phyloP scores from a whole-genome alignment of 2,113 vertebrate genomes.

The Chaetodon auriga region DNA sequence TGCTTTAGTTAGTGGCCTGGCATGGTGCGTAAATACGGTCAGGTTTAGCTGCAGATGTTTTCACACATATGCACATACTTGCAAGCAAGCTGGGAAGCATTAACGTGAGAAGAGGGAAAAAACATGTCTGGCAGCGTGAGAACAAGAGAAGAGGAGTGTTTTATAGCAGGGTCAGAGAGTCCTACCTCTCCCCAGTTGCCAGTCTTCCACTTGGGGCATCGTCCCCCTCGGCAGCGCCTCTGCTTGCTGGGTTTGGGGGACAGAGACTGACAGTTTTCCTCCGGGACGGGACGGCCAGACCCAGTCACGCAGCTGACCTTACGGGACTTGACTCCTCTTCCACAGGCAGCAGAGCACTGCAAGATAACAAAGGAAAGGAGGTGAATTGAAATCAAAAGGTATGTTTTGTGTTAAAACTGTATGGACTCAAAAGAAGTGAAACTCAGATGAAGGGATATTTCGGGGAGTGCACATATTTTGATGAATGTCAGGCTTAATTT shows the following conservation, averaged over 20 bases:
- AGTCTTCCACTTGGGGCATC: constrained; percentile 94
- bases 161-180: constrained; percentile 30
- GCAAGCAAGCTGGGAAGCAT: constrained; percentile 52
- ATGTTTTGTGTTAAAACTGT: constrained; percentile 8
- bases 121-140: constrained; percentile 54
- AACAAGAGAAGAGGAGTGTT: constrained; percentile 42
- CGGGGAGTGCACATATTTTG: background rate
- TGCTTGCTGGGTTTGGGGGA: constrained; percentile 88
- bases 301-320: constrained; percentile 91
- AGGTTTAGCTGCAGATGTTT: constrained; percentile 50
- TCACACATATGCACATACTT: constrained; percentile 46
- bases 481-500: constrained; percentile 7
- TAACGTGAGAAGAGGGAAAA: constrained; percentile 23
- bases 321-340: constrained; percentile 91
- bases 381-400: constrained; percentile 22
- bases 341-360: constrained; percentile 95
- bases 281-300: constrained; percentile 88
- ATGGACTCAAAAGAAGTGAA: background rate
- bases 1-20: constrained; percentile 46
- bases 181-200: constrained; percentile 95
- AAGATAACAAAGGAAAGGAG: constrained; percentile 66
- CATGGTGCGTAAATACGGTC: constrained; percentile 35
- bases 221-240: constrained; percentile 91
- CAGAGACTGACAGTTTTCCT: constrained; percentile 90
- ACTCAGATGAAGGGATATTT: background rate